These are phyloP conservation scores for Florisuga fusca DNA, from an alignment of 2,797 vertebrate species.

Conservation along the genomic window DNA sequence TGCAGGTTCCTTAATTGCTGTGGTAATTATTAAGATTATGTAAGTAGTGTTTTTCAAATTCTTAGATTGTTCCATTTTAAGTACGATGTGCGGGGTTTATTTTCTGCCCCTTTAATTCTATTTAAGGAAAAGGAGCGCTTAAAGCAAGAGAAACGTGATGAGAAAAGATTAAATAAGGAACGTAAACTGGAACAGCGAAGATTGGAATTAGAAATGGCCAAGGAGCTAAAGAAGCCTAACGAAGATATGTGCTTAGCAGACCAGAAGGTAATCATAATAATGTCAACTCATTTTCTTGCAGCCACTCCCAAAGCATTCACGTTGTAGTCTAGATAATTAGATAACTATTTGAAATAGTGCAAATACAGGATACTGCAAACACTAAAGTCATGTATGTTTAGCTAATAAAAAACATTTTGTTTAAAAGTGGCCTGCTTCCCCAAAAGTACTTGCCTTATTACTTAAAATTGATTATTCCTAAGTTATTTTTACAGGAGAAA, in stretches of 20 bases:
- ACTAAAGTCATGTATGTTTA: background rate
- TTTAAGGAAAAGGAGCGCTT: slow-evolving; percentile 91
- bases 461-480: background rate
- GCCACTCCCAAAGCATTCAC: background rate
- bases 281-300: background rate
- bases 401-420: background rate
- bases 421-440: background rate
- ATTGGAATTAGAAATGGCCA: slow-evolving; percentile 93
- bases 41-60: slow-evolving; percentile 39
- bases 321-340: background rate
- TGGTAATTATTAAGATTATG: background rate
- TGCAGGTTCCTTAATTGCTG: background rate
- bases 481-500: background rate
- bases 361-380: background rate
- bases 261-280: slow-evolving; percentile 87
- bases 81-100: background rate
- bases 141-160: slow-evolving; percentile 93
- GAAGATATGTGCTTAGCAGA: slow-evolving; percentile 97
- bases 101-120: slow-evolving; percentile 55
- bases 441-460: background rate
- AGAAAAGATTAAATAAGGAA: slow-evolving; percentile 94
- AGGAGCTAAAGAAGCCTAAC: slow-evolving; percentile 94
- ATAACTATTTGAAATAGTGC: background rate
- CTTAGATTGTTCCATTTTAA: slow-evolving; percentile 11
- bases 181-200: slow-evolving; percentile 91